Base-by-base conservation (phyloP, 2,797 vertebrate genomes). In the Anisognathus igniventris region DNA sequence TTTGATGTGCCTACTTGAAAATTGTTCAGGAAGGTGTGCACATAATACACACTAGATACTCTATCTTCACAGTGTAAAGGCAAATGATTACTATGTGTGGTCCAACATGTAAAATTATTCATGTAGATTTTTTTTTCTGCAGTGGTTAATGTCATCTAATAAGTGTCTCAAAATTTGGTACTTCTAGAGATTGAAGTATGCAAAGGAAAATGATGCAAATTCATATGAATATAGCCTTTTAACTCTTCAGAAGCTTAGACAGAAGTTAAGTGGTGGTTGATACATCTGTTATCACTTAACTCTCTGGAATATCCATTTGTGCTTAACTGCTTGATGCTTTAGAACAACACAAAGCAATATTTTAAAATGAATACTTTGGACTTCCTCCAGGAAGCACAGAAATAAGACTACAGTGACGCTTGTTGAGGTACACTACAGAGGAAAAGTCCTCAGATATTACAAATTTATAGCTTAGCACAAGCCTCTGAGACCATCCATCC, bases 41-140 rank as follows among this genome's bases (percentile, higher is more conserved):
- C 6, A 4, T 30, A 68, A 39, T 33, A 7, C 0, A 1, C 2
- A 7, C n/a, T 73, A 57, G 71, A 20, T 48, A 16, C 12, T 39
- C 17, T 37, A 13, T 24, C 37, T 15, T 68, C 28, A 24, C 7
- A 27, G 15, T 14, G 10, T 44, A 74, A 75, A 81, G 8, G 35
- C 0, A 9, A 83, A 40, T 10, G 2, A 45, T 42, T 53, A 30
- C 13, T 78, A 2, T 42, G 7, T 16, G 7, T 40, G 10, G 7
- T 17, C 35, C 39, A 57, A 33, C 8, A 67, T 11, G 7, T 61
- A 68, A 53, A 86, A 74, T 48, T 45, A 51, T 57, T 48, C 25
- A 31, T 25, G 14, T 24, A 28, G 4, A 18, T 67, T 68, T 75
- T 82, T 82, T 60, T 24, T 73, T 75, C 25, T 83, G 20, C 37